These are phyloP conservation scores for Oscheius sp. DNA, from an alignment of 2,888 invertebrate genomes.

Conservation along the genomic window DNA sequence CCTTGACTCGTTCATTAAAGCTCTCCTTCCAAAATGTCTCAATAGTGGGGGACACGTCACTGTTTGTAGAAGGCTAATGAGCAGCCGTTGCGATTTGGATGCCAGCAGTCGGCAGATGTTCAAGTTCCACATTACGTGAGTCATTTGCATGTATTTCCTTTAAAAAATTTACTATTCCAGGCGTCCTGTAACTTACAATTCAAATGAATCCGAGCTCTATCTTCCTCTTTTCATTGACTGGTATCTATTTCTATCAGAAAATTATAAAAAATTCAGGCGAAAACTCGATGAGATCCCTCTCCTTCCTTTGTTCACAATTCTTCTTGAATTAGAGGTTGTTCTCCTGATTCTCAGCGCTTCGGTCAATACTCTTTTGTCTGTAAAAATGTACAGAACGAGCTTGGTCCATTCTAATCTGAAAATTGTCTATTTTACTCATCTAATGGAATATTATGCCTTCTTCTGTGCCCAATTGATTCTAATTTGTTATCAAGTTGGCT, in stretches of 20 bases:
- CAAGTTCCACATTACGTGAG: constrained; percentile 20
- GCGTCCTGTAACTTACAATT: background rate
- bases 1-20: too few relatives aligned
- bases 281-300: constrained; percentile 22
- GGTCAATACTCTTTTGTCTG: constrained; percentile 26
- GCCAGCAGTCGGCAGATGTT: constrained; percentile 16
- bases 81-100: constrained; percentile 22
- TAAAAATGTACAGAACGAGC: constrained; percentile 27
- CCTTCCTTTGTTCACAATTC: constrained; percentile 21
- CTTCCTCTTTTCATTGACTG: constrained; percentile 30
- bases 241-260: constrained; percentile 14
- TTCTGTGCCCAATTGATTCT: constrained; percentile 31
- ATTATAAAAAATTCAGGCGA: constrained; percentile 20
- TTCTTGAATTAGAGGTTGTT: constrained; percentile 32
- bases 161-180: constrained; percentile 2
- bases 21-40: too few relatives aligned
- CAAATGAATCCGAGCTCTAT: constrained; percentile 18
- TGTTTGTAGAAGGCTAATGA: constrained; percentile 24
- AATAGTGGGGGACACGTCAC: background rate
- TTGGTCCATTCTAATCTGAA: constrained; percentile 32
- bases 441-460: constrained; percentile 35
- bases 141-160: background rate
- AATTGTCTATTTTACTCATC: constrained; percentile 31
- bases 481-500: constrained; percentile 36
- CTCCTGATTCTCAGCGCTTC: constrained; percentile 25